These are phyloP conservation scores for Aldrovandia affinis DNA, from an alignment of 2,797 vertebrate species.

Conservation along the genomic window DNA sequence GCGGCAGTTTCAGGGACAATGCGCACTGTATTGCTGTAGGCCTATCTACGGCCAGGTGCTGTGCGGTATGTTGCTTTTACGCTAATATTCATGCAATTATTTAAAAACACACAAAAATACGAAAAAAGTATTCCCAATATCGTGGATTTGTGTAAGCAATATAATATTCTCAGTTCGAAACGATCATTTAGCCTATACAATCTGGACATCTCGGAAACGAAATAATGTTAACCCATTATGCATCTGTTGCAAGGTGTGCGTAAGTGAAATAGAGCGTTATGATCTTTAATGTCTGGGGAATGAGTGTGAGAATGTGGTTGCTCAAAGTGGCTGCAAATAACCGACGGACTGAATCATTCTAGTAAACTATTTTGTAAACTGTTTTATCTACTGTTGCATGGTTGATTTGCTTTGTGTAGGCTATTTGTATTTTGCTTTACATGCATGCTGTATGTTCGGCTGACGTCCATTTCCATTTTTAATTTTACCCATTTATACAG, in stretches of 20 bases:
- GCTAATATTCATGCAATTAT: neutral
- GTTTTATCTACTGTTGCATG: neutral
- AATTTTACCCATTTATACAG: neutral
- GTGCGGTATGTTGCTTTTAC: neutral
- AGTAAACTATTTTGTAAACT: neutral
- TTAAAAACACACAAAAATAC: neutral
- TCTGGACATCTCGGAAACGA: neutral
- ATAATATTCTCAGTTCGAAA: neutral
- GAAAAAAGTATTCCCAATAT: neutral
- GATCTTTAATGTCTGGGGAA: neutral
- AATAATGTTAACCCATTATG: neutral
- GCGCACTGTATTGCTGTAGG: constrained; percentile 8
- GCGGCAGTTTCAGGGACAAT: constrained; percentile 48
- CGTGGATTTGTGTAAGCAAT: neutral
- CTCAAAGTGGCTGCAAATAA: too few relatives aligned
- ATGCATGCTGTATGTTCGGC: neutral
- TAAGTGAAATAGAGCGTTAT: neutral
- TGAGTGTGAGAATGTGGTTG: neutral
- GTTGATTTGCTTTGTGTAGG: neutral
- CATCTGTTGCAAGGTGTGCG: neutral
- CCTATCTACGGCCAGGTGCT: neutral
- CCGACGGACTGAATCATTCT: neutral
- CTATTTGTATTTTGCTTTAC: neutral
- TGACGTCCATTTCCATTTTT: neutral
- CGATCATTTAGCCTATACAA: neutral